These are phyloP conservation scores for Dysmachus trigonus DNA, from an alignment of 2,888 invertebrate species.

Conservation along the genomic window DNA sequence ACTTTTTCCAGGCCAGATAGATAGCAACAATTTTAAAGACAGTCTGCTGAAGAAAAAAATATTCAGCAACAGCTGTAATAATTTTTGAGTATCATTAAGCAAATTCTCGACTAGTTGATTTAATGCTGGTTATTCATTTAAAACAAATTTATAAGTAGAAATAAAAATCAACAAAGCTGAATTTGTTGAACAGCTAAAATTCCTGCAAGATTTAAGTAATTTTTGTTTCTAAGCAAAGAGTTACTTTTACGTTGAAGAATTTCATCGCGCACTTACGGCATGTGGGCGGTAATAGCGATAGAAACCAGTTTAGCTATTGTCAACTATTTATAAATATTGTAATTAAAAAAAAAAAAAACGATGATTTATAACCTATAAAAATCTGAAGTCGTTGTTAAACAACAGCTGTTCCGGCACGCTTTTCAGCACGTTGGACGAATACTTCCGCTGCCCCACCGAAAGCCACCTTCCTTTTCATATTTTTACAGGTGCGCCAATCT, in stretches of 20 bases:
- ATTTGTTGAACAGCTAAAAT: no score
- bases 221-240: not conserved
- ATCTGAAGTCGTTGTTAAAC: not conserved
- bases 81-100: no score
- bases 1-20: no score
- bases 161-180: no score
- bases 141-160: no score
- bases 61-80: no score
- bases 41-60: no score
- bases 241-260: not conserved
- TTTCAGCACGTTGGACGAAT: not conserved
- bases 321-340: not conserved
- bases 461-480: not conserved
- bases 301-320: not conserved
- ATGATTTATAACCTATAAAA: not conserved
- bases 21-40: no score
- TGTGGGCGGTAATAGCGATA: not conserved
- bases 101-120: no score
- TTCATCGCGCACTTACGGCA: no score
- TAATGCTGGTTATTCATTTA: no score
- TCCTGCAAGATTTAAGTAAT: no score
- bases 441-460: not conserved
- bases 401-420: not conserved
- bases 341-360: not conserved
- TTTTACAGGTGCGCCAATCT: not conserved